phyloP scores from a whole-genome alignment of 2,113 vertebrate species.

The Pseudonaja textilis region DNA sequence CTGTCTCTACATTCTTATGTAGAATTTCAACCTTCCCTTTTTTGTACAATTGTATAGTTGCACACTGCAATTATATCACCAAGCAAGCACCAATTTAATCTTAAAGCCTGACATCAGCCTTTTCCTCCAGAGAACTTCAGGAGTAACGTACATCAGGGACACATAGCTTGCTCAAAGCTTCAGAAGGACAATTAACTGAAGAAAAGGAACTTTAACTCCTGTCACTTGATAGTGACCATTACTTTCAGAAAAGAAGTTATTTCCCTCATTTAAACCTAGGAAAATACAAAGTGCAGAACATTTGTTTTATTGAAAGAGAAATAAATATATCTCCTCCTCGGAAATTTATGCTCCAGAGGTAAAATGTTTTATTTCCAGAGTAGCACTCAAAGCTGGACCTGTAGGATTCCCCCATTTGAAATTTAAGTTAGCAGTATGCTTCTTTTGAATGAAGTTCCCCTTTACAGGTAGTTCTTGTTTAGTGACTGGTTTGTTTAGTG shows the following conservation, averaged over 20 bases:
- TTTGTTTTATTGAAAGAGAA: conserved; percentile 37
- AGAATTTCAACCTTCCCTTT: no score
- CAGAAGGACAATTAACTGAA: conserved; percentile 18
- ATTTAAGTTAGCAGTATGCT: neutral
- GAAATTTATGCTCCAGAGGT: conserved; percentile 42
- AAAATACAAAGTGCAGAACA: conserved; percentile 40
- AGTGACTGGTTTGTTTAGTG: neutral
- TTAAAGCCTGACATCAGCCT: no score
- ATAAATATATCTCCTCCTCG: conserved; percentile 9
- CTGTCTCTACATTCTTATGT: no score
- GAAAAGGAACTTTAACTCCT: conserved; percentile 39
- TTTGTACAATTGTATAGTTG: no score
- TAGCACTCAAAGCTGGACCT: neutral
- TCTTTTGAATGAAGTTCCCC: neutral
- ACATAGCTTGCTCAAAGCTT: conserved; percentile 3
- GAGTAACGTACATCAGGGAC: neutral
- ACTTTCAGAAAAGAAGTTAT: conserved; percentile 45
- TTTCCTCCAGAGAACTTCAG: neutral
- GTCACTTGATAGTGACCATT: conserved; percentile 33
- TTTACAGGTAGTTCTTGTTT: neutral
- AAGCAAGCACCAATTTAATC: no score
- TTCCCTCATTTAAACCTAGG: conserved; percentile 50
- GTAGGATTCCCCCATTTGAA: neutral
- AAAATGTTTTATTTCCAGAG: neutral
- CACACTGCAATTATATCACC: no score